These are phyloP conservation scores for Molossus alvarezi DNA, from an alignment of 2,797 vertebrate genomes.

Conservation along the genomic window DNA sequence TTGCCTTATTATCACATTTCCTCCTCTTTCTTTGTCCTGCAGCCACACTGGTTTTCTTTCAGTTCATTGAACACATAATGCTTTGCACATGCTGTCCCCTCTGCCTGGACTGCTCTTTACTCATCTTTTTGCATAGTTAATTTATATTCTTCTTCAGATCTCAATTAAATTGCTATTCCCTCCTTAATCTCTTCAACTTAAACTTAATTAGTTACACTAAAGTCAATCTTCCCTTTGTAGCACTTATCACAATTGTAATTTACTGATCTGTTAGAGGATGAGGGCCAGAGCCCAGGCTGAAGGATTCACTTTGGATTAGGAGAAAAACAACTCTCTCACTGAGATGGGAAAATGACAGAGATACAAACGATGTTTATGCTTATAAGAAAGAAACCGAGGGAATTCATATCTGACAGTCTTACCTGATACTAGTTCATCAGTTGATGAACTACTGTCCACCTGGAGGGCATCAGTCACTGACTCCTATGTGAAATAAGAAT, in stretches of 20 bases:
- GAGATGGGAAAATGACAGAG: not conserved
- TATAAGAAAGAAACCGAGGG: conserved; percentile 50
- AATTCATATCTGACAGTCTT: conserved; percentile 72
- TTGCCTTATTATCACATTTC: not conserved
- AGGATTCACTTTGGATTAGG: not conserved
- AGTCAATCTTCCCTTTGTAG: conserved; percentile 31
- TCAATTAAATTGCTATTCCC: conserved; percentile 27
- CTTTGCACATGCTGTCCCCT: not conserved
- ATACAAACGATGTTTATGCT: not conserved
- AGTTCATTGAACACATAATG: not conserved
- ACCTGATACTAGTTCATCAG: conserved; percentile 89
- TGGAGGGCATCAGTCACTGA: conserved; percentile 72
- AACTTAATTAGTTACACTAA: conserved; percentile 19
- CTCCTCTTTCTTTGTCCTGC: not conserved
- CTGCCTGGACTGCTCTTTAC: conserved; percentile 22
- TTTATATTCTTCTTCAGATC: conserved; percentile 65
- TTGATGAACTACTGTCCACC: conserved; percentile 80
- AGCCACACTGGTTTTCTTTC: not conserved
- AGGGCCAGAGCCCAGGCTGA: conserved; percentile 9
- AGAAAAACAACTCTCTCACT: conserved; percentile 8
- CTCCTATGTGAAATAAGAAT: conserved; percentile 87
- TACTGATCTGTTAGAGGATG: not conserved
- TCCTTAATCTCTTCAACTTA: conserved; percentile 49
- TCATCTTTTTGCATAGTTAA: conserved; percentile 25
- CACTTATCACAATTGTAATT: conserved; percentile 23